Percentiles rank a stretch among this genome's conserved stretches.
Conservation (phyloP, 2,888 invertebrate species). For the Eucera pruinosa region DNA sequence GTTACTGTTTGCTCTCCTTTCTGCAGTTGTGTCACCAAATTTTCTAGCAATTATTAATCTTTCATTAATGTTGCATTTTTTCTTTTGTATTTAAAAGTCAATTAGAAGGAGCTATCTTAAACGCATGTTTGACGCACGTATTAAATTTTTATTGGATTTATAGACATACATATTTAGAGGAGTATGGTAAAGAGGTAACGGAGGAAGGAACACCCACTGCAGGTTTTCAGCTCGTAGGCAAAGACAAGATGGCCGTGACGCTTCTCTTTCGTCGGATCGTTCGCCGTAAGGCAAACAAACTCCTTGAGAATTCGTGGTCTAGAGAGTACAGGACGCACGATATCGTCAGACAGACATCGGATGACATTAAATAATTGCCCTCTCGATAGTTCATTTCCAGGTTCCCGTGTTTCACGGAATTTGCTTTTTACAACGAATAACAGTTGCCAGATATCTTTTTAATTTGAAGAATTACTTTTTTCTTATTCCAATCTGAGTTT, state of each 20-base stretch:
- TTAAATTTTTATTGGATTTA: background rate
- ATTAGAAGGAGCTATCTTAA: no score
- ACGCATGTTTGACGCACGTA: no score
- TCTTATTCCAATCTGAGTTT: no score
- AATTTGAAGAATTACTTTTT: no score
- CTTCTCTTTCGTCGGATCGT: conserved; percentile 79
- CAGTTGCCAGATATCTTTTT: no score
- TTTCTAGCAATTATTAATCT: conserved; percentile 96
- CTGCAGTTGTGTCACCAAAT: conserved; percentile 97
- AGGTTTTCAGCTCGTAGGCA: conserved; percentile 53
- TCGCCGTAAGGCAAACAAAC: conserved; percentile 79
- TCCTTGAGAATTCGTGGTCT: conserved; percentile 76
- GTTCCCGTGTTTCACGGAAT: conserved; percentile 11
- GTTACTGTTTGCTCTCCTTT: conserved; percentile 97
- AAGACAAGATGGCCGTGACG: conserved; percentile 77
- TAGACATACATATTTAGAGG: background rate
- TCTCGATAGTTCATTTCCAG: background rate
- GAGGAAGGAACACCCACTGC: conserved; percentile 22
- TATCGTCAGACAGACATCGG: conserved; percentile 36
- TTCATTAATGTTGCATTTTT: no score
- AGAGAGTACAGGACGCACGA: conserved; percentile 42
- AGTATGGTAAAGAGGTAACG: background rate
- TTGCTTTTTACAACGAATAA: background rate
- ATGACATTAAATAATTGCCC: conserved; percentile 50
- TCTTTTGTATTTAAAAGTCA: no score